Base-by-base conservation (phyloP, 2,113 vertebrate genomes). In the Nymphicus hollandicus region DNA sequence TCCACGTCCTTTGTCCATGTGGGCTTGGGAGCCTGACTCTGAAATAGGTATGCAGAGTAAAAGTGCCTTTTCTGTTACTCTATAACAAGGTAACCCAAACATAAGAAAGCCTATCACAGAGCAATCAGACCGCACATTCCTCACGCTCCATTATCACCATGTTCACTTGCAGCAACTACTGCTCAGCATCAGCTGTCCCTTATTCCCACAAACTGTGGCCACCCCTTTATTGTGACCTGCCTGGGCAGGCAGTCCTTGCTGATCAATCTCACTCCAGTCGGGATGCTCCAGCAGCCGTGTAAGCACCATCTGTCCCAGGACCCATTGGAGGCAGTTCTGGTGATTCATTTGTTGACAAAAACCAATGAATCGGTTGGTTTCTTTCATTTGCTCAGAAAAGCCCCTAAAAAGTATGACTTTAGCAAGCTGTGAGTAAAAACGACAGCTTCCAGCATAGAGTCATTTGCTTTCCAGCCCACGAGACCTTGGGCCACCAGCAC, bases 271-370 rank as follows among this genome's bases (percentile, higher is more conserved):
- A 0, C 13, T 33, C 29, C 1, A 0, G 39, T 37, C 24, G n/a
- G 43, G 43, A 63, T 64, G 37, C 35, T 78, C 55, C 55, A 24
- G 73, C 61, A 64, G 33, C 83, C 2, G 0, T 17, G n/a, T 24
- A 56, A 65, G 68, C 25, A 43, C 4, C 16, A n/a, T 17, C 37
- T 47, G 70, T 65, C n/a, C 39, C 50, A 76, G 63, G 23, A 53
- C n/a, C 14, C 0, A 0, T 2, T 28, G 27, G 56, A 89, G 55
- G 31, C 8, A 0, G 0, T 65, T 52, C 44, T 39, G 31, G 19
- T 25, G 28, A 65, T 49, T 71, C 44, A 15, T 10, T 39, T 44
- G 8, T 29, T 64, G 18, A 16, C 31, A 46, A 64, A 88, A 79
- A 24, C 4, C 43, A 80, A n/a, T n/a, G 55, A n/a, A n/a, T 56